Evolutionary conservation across 2,797 vertebrate species (phyloP), one percentile per base, ranked within the genome.

Genomic region (Remorina albescens): DNA sequence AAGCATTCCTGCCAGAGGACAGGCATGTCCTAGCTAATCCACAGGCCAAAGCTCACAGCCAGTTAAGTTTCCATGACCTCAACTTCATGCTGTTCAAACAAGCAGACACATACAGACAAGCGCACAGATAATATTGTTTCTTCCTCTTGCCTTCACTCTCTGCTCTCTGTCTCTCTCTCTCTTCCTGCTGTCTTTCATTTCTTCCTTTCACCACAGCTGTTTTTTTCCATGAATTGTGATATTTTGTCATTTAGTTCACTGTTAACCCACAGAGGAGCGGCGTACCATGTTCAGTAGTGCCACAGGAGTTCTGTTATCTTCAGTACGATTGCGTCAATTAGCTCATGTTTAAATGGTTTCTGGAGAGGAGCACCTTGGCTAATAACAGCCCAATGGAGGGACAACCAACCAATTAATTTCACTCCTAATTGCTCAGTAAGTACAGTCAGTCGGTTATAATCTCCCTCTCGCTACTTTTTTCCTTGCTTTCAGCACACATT

Each of bases 51-150:
- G 84, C 83, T 69, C 80, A 88, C 79, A 86, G 71, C 59, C 82
- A 11, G 57, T 88, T 81, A 74, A 83, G 85, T 92, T 93, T 93
- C 89, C 90, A 91, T 92, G 90, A 93, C 88, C 89, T 90, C 88
- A 91, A 81, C 80, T 62, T 51, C 76, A 84, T 77, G 75, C 88
- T 83, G 78, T 82, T 86, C 4, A 74, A 84, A 84, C 80, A 78
- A n/a, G 46, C 59, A 73, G 49, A 37, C 41, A 34, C 62, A 56
- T 16, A 56, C 62, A 65, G 69, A n/a, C 23, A 56, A 41, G 53
- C 39, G 63, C 37, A 59, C 30, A 34, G 61, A 70, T 32, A 57
- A 25, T 55, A 39, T 28, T 61, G 46, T 81, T 72, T 64, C 57
- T 58, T 67, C 41, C 55, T 63, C 8, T 60, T 54, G 34, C 21